Percentiles rank a stretch among this genome's conserved stretches.
Evolutionary conservation across 2,797 vertebrate species (phyloP).

Genomic region (Melanotaenia parkinsoni): DNA sequence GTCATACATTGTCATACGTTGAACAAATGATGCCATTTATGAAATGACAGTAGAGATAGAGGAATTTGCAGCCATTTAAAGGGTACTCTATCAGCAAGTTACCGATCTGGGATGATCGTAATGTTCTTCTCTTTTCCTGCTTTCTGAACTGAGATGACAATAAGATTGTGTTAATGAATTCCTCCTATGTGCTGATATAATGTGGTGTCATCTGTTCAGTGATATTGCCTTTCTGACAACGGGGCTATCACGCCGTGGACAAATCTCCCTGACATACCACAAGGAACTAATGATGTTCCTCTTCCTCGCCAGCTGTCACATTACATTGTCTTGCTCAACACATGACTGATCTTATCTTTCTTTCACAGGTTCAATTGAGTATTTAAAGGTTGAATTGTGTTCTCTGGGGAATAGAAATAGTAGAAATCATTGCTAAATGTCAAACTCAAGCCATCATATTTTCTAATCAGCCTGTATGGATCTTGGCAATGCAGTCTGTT

Average conservation of each 20-base stretch:
- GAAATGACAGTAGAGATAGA: slow-evolving; percentile 58
- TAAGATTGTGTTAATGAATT: slow-evolving; percentile 79
- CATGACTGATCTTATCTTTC: slow-evolving; percentile 66
- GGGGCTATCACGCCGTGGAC: slow-evolving; percentile 65
- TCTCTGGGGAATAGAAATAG: slow-evolving; percentile 47
- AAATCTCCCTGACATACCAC: slow-evolving; percentile 66
- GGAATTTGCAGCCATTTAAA: slow-evolving; percentile 65
- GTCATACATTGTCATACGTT: slow-evolving; percentile 32
- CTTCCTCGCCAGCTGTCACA: slow-evolving; percentile 71
- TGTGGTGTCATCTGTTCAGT: slow-evolving; percentile 69
- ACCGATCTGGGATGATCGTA: slow-evolving; percentile 59
- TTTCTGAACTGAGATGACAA: slow-evolving; percentile 68
- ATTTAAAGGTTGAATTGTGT: slow-evolving; percentile 76
- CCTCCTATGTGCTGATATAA: slow-evolving; percentile 68
- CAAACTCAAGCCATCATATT: slow-evolving; percentile 59
- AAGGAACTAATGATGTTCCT: slow-evolving; percentile 70
- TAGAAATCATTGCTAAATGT: slow-evolving; percentile 66
- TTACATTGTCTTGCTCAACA: slow-evolving; percentile 54
- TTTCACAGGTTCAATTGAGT: slow-evolving; percentile 68
- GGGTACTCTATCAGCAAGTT: slow-evolving; percentile 67
- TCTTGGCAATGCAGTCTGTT: slow-evolving; percentile 36
- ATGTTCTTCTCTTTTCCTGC: slow-evolving; percentile 63
- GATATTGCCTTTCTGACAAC: slow-evolving; percentile 74
- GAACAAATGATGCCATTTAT: slow-evolving; percentile 66
- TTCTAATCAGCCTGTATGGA: slow-evolving; percentile 56